These are phyloP conservation scores for Homalodisca vitripennis DNA, from an alignment of 1,140 invertebrate genomes.

Conservation along the genomic window DNA sequence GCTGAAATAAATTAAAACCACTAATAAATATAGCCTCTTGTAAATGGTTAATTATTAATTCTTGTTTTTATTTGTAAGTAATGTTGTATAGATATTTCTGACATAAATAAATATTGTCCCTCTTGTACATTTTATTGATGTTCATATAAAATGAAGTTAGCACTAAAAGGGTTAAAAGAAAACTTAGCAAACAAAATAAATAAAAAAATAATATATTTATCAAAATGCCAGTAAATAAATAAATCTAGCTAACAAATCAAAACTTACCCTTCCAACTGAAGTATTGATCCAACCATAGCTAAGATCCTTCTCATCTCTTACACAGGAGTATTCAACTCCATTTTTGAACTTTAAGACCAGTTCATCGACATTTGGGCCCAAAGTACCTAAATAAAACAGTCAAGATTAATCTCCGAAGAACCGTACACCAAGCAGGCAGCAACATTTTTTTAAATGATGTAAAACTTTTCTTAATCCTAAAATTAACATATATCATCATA, in stretches of 20 bases:
- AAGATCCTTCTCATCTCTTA: constrained; percentile 62
- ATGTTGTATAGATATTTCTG: not conserved
- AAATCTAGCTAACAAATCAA: no score
- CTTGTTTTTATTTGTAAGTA: no score
- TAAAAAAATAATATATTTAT: constrained; percentile 2
- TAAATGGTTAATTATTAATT: no score
- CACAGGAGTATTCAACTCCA: constrained; percentile 64
- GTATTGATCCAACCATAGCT: constrained; percentile 66
- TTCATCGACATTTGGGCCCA: constrained; percentile 59
- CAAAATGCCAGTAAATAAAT: constrained; percentile 7
- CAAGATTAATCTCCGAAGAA: constrained; percentile 21
- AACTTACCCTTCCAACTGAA: constrained; percentile 63
- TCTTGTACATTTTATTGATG: not conserved
- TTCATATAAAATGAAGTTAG: not conserved
- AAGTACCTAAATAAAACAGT: constrained; percentile 51
- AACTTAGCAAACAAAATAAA: not conserved
- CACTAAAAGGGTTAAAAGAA: not conserved
- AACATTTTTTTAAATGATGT: not conserved
- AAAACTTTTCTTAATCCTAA: not conserved
- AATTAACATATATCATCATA: not conserved
- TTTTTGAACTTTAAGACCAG: constrained; percentile 61
- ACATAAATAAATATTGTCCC: not conserved
- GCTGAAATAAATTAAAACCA: no score
- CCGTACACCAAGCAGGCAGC: not conserved
- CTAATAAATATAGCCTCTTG: no score